phyloP scores from a whole-genome alignment of 2,888 invertebrate species.

The Encarsia formosa region DNA sequence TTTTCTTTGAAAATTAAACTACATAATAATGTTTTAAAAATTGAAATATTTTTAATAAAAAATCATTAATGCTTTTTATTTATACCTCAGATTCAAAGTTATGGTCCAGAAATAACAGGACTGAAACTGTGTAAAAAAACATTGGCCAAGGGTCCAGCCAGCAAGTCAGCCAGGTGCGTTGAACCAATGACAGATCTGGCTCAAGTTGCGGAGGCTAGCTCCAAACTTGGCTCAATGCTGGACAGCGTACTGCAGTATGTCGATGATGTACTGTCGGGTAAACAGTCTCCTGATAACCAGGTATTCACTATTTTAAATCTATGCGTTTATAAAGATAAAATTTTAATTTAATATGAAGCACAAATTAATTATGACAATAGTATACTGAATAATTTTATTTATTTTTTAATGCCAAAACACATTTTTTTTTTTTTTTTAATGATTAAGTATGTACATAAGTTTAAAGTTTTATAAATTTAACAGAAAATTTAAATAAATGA shows the following conservation, averaged over 20 bases:
- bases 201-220: slow-evolving; percentile 82
- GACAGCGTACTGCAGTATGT: slow-evolving; percentile 81
- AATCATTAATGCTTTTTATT: neutral
- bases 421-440: no score
- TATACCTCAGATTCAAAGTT: slow-evolving; percentile 67
- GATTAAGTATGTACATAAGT: no score
- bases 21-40: neutral
- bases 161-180: slow-evolving; percentile 54
- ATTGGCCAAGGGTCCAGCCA: slow-evolving; percentile 44
- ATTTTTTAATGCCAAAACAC: no score
- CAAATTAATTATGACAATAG: neutral
- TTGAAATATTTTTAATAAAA: neutral
- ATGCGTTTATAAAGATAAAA: neutral
- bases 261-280: slow-evolving; percentile 84
- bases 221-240: slow-evolving; percentile 70
- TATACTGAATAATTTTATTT: neutral
- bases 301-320: slow-evolving; percentile 40
- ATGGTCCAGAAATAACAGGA: slow-evolving; percentile 87
- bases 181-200: slow-evolving; percentile 69
- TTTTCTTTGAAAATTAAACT: neutral
- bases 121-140: slow-evolving; percentile 82
- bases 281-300: slow-evolving; percentile 68
- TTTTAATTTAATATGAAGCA: no score
- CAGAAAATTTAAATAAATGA: no score
- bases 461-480: no score